Evolutionary conservation across 35 echinoderm and acorn worm genomes (phyloP), one percentile per base, ranked within the genome.

Genomic region (Apostichopus japonicus): DNA sequence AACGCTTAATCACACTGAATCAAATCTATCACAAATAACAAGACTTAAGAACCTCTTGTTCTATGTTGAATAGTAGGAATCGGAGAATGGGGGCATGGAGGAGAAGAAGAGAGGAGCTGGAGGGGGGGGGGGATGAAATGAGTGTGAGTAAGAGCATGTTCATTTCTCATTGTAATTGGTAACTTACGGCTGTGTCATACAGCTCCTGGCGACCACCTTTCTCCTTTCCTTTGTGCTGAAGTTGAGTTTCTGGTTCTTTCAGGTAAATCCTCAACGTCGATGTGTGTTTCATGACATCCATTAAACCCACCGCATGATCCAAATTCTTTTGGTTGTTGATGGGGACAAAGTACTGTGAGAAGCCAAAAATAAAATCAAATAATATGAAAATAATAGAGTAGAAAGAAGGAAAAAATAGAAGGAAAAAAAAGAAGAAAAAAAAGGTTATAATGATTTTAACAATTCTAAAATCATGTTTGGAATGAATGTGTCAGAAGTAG

Each of bases 111-210:
- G 57, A 11, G 13, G 57, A 59, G 57, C 6, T 59, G 57, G 57
- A 6, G 7, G 17, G 71, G 17, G n/a, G n/a, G 15, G 71, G 22
- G 16, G n/a, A 0, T 1, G 7, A 7, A n/a, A n/a, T n/a, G 22
- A n/a, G 17, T 75, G 16, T 19, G 17, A 24, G 8, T 4, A 75
- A 21, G 71, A 21, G 57, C 63, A 15, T 11, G 63, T 67, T 19
- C 6, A 65, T 65, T 65, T 65, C 62, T 65, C 19, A 4, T 67
- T 67, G 11, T 67, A 19, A 7, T 75, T n/a, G 71, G 71, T 19
- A 19, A 91, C 90, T 79, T 79, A 91, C 90, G 17, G 90, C 72
- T 55, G 90, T 91, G 58, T 91, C 90, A 59, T 78, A 91, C 21
- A 91, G 90, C 11, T 89, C 86, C 86, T 75, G 86, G 4, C 44